Base-by-base conservation (phyloP, 2,113 vertebrate species). In the Campylomormyrus numenius region DNA sequence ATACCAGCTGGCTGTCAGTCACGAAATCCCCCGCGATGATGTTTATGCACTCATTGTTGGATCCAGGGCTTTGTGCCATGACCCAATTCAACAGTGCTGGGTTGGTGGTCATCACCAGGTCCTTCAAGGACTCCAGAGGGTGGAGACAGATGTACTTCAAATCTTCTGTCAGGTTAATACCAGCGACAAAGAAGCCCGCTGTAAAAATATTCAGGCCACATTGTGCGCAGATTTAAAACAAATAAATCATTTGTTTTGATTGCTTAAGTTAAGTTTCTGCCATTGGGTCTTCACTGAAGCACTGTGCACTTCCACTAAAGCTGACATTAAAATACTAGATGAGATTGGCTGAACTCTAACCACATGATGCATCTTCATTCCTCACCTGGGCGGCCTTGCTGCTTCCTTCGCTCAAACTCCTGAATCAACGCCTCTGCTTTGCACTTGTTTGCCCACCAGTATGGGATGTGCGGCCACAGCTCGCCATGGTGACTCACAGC, bases 371-470 rank as follows among this genome's bases (percentile, higher is more conserved):
- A 3, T 31, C 42, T 27, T 49, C 21, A 21, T n/a, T 46, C 15
- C 42, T 90, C 92, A 97, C 96, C 96, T 93, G 96, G 96, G 85
- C 96, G 91, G 39, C 95, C 95, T 0, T 90, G 85, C 88, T 93
- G 94, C 90, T 97, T 96, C 35, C 89, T 92, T 49, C 88, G 91
- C 87, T 97, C 96, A 87, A 97, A 95, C 88, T 93, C 95, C 50
- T 96, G 93, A 0, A 97, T 94, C 1, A 97, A 95, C 1, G 92
- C 92, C 91, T 96, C 95, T 0, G 95, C 94, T 92, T 94, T 94
- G 92, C 94, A 95, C 89, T 96, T 96, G 91, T 97, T 96, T 53
- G 96, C 96, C 96, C 96, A 97, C 96, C 96, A 96, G 91, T 97
- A 97, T 0, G 95, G 94, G 27, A 97, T 96, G 70, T 94, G 94